Evolutionary conservation across 2,888 invertebrate genomes (phyloP).

Genomic region (Pristionchus maxplancki): DNA sequence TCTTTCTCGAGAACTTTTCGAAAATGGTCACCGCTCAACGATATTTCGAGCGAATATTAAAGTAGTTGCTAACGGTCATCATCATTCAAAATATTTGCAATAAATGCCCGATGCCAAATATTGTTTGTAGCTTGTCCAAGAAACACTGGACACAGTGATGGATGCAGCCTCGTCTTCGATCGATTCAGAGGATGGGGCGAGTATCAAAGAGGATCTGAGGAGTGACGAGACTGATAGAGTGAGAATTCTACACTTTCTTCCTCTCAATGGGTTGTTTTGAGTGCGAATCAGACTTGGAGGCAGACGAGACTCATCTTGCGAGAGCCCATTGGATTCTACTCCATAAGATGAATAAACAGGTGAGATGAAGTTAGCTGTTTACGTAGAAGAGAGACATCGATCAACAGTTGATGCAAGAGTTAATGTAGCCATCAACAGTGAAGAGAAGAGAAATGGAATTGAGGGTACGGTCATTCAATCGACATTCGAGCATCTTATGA

Average conservation of each 20-base stretch:
- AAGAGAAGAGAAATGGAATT: neutral
- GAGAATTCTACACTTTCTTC: neutral
- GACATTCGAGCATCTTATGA: constrained; percentile 69
- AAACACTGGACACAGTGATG: constrained; percentile 38
- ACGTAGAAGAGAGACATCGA: neutral
- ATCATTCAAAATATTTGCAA: neutral
- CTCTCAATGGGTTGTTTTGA: neutral
- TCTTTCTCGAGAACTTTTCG: neutral
- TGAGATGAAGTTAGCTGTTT: constrained; percentile 37
- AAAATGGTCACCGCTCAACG: neutral
- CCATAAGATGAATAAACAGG: constrained; percentile 72
- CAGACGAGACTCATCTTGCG: constrained; percentile 56
- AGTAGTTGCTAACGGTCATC: neutral
- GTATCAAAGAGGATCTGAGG: constrained; percentile 24
- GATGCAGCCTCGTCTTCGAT: constrained; percentile 3
- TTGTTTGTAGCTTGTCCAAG: constrained; percentile 38
- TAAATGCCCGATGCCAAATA: neutral
- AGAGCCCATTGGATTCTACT: constrained; percentile 75
- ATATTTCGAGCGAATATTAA: neutral
- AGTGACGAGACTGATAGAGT: constrained; percentile 31
- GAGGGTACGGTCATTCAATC: constrained; percentile 59
- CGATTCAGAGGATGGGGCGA: constrained; percentile 26
- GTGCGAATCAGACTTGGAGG: constrained; percentile 38
- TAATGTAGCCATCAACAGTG: neutral
- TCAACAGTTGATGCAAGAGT: neutral